Evolutionary conservation across 2,113 vertebrate species (phyloP).

Genomic region (Alaudala cheleensis): DNA sequence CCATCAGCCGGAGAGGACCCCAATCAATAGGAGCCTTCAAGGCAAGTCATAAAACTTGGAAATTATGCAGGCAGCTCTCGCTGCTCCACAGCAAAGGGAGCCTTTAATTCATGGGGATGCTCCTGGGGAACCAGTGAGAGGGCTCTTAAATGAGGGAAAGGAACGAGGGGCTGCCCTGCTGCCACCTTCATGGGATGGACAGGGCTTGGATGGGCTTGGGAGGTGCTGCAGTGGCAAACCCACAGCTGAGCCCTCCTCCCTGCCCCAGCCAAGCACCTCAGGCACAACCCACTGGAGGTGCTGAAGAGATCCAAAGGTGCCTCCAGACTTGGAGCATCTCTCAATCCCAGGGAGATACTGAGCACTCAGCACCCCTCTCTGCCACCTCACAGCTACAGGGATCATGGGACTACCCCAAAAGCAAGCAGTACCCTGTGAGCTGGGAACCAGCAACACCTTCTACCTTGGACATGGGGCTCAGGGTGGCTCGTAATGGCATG

Average conservation of each 20-base stretch:
- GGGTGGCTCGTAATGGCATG: rapidly evolving
- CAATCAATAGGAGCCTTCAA: slow-evolving; percentile 35
- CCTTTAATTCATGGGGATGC: slow-evolving; percentile 13
- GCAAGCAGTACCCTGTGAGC: background rate
- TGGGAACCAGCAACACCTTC: background rate
- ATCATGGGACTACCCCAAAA: background rate
- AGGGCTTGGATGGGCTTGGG: background rate
- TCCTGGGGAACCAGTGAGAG: background rate
- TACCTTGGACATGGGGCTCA: background rate
- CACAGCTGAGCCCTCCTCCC: background rate
- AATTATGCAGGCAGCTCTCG: background rate
- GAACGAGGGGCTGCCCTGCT: background rate
- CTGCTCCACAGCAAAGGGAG: rapidly evolving
- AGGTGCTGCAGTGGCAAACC: background rate
- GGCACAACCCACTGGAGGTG: background rate
- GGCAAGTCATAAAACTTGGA: slow-evolving; percentile 37
- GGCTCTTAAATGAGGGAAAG: background rate
- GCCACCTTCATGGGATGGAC: rapidly evolving
- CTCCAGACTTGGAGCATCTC: background rate
- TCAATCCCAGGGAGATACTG: background rate
- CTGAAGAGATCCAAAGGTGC: background rate
- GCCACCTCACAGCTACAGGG: background rate
- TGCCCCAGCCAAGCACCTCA: background rate
- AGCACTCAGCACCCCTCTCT: rapidly evolving
- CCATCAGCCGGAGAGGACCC: slow-evolving; percentile 12